Conservation (phyloP, 2,113 vertebrate species). For the Sphaerodactylus townsendi region DNA sequence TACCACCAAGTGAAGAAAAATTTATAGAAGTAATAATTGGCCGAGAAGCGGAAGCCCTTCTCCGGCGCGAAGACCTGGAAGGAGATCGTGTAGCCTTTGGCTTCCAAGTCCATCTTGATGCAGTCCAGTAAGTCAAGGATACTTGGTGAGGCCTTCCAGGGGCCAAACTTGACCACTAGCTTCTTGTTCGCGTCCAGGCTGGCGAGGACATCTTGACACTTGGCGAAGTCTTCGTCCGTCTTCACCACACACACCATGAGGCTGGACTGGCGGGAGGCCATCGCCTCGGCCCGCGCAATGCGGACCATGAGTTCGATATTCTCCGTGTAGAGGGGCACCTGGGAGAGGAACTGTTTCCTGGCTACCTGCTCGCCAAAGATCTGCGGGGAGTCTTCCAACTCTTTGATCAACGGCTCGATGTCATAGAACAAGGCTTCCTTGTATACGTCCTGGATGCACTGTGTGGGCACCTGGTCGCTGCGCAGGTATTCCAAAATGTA, state of each 20-base stretch:
- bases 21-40: slow-evolving; percentile 78
- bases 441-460: slow-evolving; percentile 82
- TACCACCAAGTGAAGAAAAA: slow-evolving; percentile 93
- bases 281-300: slow-evolving; percentile 86
- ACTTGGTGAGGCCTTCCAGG: slow-evolving; percentile 80
- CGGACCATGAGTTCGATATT: slow-evolving; percentile 91
- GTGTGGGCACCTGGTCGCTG: slow-evolving; percentile 76
- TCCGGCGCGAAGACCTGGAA: slow-evolving; percentile 63
- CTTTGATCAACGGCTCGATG: slow-evolving; percentile 84
- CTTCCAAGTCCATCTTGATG: slow-evolving; percentile 83
- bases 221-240: slow-evolving; percentile 76
- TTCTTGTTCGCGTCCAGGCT: slow-evolving; percentile 80
- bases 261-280: slow-evolving; percentile 78
- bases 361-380: slow-evolving; percentile 90
- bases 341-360: slow-evolving; percentile 86
- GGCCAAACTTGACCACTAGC: slow-evolving; percentile 90
- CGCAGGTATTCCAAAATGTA: slow-evolving; percentile 88
- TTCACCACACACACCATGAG: slow-evolving; percentile 83
- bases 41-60: slow-evolving; percentile 77
- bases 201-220: slow-evolving; percentile 74
- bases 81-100: slow-evolving; percentile 81
- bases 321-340: slow-evolving; percentile 87
- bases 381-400: slow-evolving; percentile 84
- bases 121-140: slow-evolving; percentile 84
- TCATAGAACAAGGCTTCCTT: slow-evolving; percentile 86